Base-by-base conservation (phyloP, 2,888 invertebrate genomes). In the Tortricodes alternella region DNA sequence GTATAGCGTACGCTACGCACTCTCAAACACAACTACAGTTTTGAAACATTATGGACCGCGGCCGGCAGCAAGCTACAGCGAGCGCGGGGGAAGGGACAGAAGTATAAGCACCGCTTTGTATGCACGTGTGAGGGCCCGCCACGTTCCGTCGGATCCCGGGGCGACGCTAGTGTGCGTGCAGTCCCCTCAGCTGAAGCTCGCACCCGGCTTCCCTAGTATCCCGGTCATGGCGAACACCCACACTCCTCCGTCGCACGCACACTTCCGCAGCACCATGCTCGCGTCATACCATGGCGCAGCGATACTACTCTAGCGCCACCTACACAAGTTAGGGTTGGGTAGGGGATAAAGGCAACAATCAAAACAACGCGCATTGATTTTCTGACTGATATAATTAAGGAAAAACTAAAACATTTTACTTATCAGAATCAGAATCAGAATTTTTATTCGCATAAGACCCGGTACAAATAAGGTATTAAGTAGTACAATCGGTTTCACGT, bases 11-110 rank as follows among this genome's bases (percentile, higher is more conserved):
- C 78, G 78, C 78, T 61, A 67, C 78, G 78, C 78, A 66, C 74
- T 72, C 75, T 71, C 74, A 74, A 70, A 73, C 77, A 76, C 84
- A 75, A 87, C 88, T 87, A 81, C 73, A 66, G 49, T 44, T 56
- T 56, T 43, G 56, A 50, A 35, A 56, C 56, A 44, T 49, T 44
- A 50, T 44, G 50, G 44, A 50, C 50, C 50, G 50, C 49, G 44
- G 56, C 44, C 53, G 53, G 39, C 49, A 65, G 69, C 71, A 66
- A 63, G 68, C 70, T 65, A 61, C 68, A 62, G 72, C 61, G 65
- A n/a, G n/a, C n/a, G n/a, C 67, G 70, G 67, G 71, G 64, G 46
- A 62, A 59, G 63, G 71, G 71, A 70, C 68, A 65, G 61, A 68
- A 66, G 60, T 67, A 63, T 65, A 60, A 67, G 66, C 68, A 71